phyloP scores from a whole-genome alignment of 2,113 vertebrate species.

The Castor canadensis region DNA sequence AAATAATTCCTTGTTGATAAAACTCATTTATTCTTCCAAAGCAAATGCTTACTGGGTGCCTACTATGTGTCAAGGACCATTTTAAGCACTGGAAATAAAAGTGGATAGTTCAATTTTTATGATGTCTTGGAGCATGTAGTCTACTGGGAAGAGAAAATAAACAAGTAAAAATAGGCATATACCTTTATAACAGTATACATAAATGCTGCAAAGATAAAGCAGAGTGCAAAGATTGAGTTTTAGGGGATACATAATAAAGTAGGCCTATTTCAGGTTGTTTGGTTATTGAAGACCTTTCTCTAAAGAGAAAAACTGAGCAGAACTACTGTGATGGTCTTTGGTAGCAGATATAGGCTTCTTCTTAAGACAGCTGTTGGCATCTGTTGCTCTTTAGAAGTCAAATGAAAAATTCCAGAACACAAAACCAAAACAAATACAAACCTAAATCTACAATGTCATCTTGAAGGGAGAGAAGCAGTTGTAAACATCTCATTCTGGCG shows the following conservation, averaged over 20 bases:
- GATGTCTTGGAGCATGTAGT: not conserved
- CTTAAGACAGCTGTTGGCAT: not conserved
- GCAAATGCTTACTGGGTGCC: not conserved
- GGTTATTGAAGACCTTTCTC: not conserved
- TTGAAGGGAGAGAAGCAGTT: not conserved
- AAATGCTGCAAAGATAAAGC: not conserved
- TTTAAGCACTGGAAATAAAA: not conserved
- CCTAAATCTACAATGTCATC: not conserved
- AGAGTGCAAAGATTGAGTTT: not conserved
- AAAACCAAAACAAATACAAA: not conserved
- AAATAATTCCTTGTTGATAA: not conserved
- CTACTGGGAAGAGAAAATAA: not conserved
- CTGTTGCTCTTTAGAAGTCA: not conserved
- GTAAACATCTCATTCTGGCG: not conserved
- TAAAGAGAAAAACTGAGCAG: not conserved
- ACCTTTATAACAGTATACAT: not conserved
- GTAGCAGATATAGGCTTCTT: not conserved
- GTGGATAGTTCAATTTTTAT: not conserved
- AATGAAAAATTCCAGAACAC: not conserved
- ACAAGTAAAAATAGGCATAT: not conserved
- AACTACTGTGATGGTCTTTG: not conserved
- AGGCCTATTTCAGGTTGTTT: not conserved
- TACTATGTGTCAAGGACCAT: not conserved
- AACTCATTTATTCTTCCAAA: not conserved
- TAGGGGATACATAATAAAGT: not conserved